phyloP scores from a whole-genome alignment of 2,797 vertebrate genomes.

The Pangasius larnaudii region DNA sequence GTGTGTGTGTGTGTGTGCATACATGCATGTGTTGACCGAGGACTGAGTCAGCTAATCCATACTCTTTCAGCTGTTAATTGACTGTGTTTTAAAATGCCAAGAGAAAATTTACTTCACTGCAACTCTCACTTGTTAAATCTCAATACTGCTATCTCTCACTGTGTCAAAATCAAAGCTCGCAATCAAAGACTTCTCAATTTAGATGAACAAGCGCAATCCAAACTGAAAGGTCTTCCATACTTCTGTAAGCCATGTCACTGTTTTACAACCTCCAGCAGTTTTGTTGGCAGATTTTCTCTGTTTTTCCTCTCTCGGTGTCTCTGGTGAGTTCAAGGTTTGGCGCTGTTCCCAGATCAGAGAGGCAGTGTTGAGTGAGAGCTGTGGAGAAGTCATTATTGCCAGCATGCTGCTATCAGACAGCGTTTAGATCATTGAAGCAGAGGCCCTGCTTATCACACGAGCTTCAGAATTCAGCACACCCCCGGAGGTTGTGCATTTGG shows the following conservation, averaged over 20 bases:
- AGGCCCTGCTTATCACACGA: constrained; percentile 61
- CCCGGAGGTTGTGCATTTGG: constrained; percentile 48
- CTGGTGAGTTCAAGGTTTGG: constrained; percentile 72
- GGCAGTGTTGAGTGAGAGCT: constrained; percentile 64
- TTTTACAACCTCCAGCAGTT: constrained; percentile 66
- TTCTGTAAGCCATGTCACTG: constrained; percentile 48
- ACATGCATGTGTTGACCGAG: background rate
- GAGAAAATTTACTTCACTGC: constrained; percentile 36
- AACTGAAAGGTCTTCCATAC: constrained; percentile 56
- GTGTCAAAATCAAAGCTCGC: constrained; percentile 10
- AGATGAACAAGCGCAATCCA: constrained; percentile 61
- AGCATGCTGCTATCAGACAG: constrained; percentile 66
- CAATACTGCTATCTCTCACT: background rate
- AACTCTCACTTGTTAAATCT: constrained; percentile 8
- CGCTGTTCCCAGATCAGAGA: constrained; percentile 71
- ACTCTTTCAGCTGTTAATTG: constrained; percentile 41
- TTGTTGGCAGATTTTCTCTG: constrained; percentile 64
- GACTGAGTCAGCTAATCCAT: constrained; percentile 52
- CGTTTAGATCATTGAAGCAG: constrained; percentile 67
- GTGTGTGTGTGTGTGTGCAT: background rate
- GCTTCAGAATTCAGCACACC: constrained; percentile 54
- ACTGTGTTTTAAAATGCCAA: constrained; percentile 45
- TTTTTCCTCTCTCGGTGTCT: constrained; percentile 58
- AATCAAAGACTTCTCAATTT: constrained; percentile 31
- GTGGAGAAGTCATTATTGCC: constrained; percentile 69